A percentile compares a stretch with the other conserved stretches of the same genome.
These are phyloP conservation scores for Sebastes reedi DNA, from an alignment of 2,797 vertebrate species.

Conservation along the genomic window DNA sequence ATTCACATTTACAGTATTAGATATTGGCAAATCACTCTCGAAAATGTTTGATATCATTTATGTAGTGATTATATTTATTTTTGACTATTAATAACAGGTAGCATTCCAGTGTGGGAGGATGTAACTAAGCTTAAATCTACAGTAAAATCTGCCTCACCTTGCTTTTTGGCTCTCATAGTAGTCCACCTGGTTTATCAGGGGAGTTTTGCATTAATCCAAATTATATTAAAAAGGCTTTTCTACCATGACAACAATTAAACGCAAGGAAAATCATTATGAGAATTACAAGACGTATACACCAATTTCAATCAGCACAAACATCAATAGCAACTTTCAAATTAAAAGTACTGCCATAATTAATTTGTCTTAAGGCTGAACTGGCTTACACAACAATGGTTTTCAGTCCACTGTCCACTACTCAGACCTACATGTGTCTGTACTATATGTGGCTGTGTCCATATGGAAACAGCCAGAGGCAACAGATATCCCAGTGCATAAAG, in stretches of 20 bases:
- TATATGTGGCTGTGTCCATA: background rate
- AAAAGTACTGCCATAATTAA: background rate
- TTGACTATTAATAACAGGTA: background rate
- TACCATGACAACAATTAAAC: background rate
- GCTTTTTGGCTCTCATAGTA: background rate
- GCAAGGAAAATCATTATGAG: background rate
- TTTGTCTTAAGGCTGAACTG: background rate
- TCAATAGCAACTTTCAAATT: background rate
- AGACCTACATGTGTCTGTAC: constrained; percentile 8
- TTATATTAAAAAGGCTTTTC: background rate
- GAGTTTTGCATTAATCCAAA: background rate
- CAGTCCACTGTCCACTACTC: constrained; percentile 23
- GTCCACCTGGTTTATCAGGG: background rate
- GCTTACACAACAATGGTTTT: background rate
- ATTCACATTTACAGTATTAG: background rate
- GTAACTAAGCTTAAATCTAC: background rate
- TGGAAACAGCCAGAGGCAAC: constrained; percentile 13
- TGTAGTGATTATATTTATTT: background rate
- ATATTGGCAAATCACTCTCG: background rate
- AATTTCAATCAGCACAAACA: background rate
- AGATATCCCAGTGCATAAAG: background rate
- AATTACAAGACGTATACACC: background rate
- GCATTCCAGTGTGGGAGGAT: background rate
- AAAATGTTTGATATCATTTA: no score
- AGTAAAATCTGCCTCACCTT: background rate